Evolutionary conservation across 2,888 invertebrate species (phyloP), one percentile per base, ranked within the genome.

Genomic region (Caenorhabditis angaria): DNA sequence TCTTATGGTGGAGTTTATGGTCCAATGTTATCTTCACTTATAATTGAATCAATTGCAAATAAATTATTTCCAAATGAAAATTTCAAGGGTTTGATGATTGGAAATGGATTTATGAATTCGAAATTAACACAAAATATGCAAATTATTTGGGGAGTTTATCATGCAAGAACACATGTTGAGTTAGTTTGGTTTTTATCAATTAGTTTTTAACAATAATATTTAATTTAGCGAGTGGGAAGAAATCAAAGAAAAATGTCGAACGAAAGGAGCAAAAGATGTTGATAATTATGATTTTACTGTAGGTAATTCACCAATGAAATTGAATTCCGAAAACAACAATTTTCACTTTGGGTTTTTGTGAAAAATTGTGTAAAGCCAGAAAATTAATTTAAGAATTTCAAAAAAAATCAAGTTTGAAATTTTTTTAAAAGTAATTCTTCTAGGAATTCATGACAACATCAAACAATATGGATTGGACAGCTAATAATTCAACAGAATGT

Each of bases 1-100:
- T 89, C 89, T 57, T 89, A 77, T 58, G 89, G 88, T 1, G 89
- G 89, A 2, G 87, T 89, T 24, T 89, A 89, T 76, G 88, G 89
- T 3, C 89, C 89, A 4, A 89, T 88, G n/a, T 80, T 89, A 32
- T 82, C 88, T 3, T 80, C 79, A 3, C 62, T 80, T 27, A 79
- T 89, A 2, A 69, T 87, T 1, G 58, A 78, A 48, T 83, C 86
- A n/a, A 74, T 80, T 53, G 60, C 50, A 1, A 35, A 56, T 5
- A 53, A 54, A 8, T 60, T 58, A 28, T 80, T 80, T 48, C 70
- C 75, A 1, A 80, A 78, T 58, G 41, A 60, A 24, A 73, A 77
- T 55, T 83, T 83, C 64, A 80, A 81, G 57, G 73, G 73, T n/a
- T 27, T 68, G 8, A 60, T 65, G 5, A 73, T 69, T 10, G 68